Evolutionary conservation across 2,113 vertebrate species (phyloP).

Genomic region (Barbus barbus): DNA sequence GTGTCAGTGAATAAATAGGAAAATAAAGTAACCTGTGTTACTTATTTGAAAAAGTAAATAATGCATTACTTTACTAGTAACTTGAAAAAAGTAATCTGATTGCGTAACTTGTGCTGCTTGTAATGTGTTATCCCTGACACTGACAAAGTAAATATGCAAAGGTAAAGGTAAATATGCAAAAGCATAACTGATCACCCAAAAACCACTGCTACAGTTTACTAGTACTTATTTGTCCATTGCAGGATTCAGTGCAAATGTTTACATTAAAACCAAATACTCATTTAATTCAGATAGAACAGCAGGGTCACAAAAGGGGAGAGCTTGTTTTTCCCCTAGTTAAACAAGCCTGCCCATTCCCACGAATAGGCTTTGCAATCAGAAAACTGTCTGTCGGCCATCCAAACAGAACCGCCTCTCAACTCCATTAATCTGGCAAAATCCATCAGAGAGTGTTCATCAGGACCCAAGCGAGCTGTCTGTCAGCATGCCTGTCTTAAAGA

Average conservation of each 20-base stretch:
- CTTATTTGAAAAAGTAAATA: too few species aligned
- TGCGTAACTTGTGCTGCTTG: too few species aligned
- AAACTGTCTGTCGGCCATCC: conserved; percentile 1
- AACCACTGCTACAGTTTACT: too few species aligned
- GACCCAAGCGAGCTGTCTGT: conserved; percentile 28
- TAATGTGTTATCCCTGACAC: too few species aligned
- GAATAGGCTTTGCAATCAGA: conserved; percentile 20
- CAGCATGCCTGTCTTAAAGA: conserved; percentile 40
- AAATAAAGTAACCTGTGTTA: too few species aligned
- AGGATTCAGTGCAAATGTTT: background rate
- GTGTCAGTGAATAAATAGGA: too few species aligned
- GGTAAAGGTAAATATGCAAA: background rate
- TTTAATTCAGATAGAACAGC: background rate
- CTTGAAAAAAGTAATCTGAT: too few species aligned
- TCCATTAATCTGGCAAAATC: conserved; percentile 39
- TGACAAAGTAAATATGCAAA: background rate
- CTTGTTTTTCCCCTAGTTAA: background rate
- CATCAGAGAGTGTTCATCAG: conserved; percentile 33
- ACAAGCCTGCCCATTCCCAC: background rate
- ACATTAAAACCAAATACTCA: background rate
- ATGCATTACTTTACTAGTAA: too few species aligned
- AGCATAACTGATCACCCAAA: background rate
- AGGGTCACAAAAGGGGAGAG: background rate
- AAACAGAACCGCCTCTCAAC: conserved; percentile 15
- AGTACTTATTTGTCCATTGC: too few species aligned